Evolutionary conservation across 2,888 invertebrate genomes (phyloP).

Genomic region (Muschampia plurimacula): DNA sequence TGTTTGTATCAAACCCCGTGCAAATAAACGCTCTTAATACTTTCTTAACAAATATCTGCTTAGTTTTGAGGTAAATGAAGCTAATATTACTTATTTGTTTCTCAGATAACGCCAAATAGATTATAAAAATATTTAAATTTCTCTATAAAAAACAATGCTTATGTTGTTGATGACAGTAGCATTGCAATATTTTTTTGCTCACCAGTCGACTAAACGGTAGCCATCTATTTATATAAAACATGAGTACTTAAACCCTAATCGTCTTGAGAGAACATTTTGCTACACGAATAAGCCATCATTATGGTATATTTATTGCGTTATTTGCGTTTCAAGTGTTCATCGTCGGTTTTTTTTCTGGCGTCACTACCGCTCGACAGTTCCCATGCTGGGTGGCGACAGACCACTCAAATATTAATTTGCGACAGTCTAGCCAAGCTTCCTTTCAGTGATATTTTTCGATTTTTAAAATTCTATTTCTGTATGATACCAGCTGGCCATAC

Average conservation of each 20-base stretch:
- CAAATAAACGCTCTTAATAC: no score
- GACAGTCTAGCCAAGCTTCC: slow-evolving; percentile 79
- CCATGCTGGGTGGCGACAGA: slow-evolving; percentile 84
- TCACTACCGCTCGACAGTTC: slow-evolving; percentile 69
- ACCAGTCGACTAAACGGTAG: neutral
- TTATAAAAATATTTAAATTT: no score
- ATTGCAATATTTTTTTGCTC: no score
- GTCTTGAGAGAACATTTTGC: slow-evolving; percentile 36
- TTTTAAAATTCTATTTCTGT: slow-evolving; percentile 53
- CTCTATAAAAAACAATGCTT: no score
- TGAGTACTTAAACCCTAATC: neutral
- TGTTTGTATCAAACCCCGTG: no score
- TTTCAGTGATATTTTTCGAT: slow-evolving; percentile 51
- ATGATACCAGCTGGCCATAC: slow-evolving; percentile 64
- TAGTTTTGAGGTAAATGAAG: neutral
- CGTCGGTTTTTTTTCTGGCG: slow-evolving; percentile 61
- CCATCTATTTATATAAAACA: slow-evolving; percentile 1
- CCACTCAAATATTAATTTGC: slow-evolving; percentile 81
- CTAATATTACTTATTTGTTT: neutral
- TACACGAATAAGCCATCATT: slow-evolving; percentile 47
- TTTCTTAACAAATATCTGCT: neutral
- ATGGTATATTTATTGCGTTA: slow-evolving; percentile 63
- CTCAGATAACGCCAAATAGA: neutral
- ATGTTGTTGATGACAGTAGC: no score
- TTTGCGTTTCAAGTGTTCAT: slow-evolving; percentile 57